Conservation (phyloP, 2,888 invertebrate species). For the Leucozona laternaria region DNA sequence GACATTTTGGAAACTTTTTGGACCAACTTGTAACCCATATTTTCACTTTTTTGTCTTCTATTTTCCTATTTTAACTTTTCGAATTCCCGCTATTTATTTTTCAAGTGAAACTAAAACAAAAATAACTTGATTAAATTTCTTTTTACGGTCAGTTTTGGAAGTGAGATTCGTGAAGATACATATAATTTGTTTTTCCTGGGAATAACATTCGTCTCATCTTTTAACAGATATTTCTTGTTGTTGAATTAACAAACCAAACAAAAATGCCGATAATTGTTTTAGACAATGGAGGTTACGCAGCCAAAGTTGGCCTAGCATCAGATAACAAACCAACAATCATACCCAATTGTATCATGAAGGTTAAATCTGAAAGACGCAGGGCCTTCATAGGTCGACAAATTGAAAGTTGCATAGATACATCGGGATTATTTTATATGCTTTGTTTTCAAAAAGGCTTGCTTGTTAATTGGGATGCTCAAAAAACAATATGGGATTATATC, state of each 20-base stretch:
- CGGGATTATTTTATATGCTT: slow-evolving; percentile 96
- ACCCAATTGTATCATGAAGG: slow-evolving; percentile 99
- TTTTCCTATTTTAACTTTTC: background rate
- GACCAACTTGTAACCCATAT: too few species aligned
- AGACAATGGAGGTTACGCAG: slow-evolving; percentile 95
- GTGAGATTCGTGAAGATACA: slow-evolving; percentile 21
- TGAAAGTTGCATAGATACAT: slow-evolving; percentile 97
- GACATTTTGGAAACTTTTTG: too few species aligned
- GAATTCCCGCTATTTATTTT: background rate
- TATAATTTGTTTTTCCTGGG: slow-evolving; percentile 21
- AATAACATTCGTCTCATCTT: slow-evolving; percentile 26
- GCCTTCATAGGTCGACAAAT: slow-evolving; percentile 97
- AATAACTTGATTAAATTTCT: background rate
- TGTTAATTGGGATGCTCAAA: slow-evolving; percentile 97
- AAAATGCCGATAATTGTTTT: slow-evolving; percentile 84
- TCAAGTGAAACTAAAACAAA: background rate
- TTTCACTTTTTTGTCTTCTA: background rate
- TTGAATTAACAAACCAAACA: background rate
- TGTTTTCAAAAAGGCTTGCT: slow-evolving; percentile 98
- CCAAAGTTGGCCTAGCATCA: slow-evolving; percentile 92
- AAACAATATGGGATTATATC: slow-evolving; percentile 97
- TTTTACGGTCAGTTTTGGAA: slow-evolving; percentile 38
- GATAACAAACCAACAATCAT: slow-evolving; percentile 89
- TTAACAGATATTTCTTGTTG: slow-evolving; percentile 23
- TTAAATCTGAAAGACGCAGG: slow-evolving; percentile 96